Conservation (phyloP, 2,113 vertebrate species). For the Alces alces region DNA sequence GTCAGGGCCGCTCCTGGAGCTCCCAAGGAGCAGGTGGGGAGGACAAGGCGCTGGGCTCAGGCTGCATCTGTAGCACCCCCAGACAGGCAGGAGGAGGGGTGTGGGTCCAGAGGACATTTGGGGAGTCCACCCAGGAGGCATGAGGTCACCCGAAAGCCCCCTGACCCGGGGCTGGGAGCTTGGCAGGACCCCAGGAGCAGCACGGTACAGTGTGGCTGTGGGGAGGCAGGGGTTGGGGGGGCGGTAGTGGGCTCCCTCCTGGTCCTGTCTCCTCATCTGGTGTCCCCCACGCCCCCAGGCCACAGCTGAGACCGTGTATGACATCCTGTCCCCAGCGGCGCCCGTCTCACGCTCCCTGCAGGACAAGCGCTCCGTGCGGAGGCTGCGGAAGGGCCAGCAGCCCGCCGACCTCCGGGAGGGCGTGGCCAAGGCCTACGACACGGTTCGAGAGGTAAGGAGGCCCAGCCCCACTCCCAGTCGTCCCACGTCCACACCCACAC, state of each 20-base stretch:
- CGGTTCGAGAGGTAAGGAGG: conserved; percentile 87
- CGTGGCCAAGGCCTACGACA: conserved; percentile 93
- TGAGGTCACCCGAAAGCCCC: not conserved
- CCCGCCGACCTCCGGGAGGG: conserved; percentile 93
- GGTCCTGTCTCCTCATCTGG: not conserved
- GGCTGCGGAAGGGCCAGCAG: conserved; percentile 83
- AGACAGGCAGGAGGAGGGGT: not conserved
- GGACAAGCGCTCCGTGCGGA: conserved; percentile 81
- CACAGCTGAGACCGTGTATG: conserved; percentile 93
- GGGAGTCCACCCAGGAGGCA: not conserved
- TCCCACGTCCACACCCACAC: rapidly evolving
- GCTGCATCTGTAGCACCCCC: not conserved
- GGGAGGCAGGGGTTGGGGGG: not conserved
- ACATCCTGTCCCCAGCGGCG: conserved; percentile 91
- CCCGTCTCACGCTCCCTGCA: conserved; percentile 86
- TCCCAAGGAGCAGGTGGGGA: not conserved
- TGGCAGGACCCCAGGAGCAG: not conserved
- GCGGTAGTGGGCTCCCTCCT: not conserved
- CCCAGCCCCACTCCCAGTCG: rapidly evolving
- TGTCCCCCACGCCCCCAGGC: conserved; percentile 76
- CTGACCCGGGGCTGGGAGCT: not conserved
- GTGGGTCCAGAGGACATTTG: not conserved
- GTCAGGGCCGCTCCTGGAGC: not conserved
- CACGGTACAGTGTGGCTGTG: rapidly evolving
- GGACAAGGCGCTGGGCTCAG: rapidly evolving